phyloP scores from a whole-genome alignment of 1,140 invertebrate species.

The Melipona quadrifasciata region DNA sequence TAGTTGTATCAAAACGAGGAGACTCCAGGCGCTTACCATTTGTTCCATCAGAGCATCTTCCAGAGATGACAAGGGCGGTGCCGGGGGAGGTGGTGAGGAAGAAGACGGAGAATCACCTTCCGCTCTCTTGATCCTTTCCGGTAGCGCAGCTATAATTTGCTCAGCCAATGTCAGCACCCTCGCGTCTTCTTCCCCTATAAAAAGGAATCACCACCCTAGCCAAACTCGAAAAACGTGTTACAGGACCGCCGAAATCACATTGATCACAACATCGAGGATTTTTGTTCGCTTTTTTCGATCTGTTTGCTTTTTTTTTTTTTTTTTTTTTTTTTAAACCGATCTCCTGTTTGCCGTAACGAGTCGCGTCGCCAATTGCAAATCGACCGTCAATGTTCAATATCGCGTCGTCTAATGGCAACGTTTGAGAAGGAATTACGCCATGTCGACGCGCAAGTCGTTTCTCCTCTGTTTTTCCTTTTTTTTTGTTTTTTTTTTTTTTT shows the following conservation, averaged over 20 bases:
- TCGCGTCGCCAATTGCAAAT: neutral
- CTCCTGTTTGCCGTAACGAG: neutral
- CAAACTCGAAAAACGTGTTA: slow-evolving; percentile 64
- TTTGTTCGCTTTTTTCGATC: slow-evolving; percentile 2
- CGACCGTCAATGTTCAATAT: slow-evolving; percentile 9
- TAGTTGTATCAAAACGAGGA: no score
- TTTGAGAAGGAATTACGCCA: neutral
- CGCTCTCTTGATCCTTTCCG: slow-evolving; percentile 94
- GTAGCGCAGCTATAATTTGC: slow-evolving; percentile 98
- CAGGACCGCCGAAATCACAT: slow-evolving; percentile 69
- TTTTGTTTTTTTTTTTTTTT: no score
- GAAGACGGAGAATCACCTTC: slow-evolving; percentile 78
- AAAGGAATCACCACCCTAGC: slow-evolving; percentile 75
- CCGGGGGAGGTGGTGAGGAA: slow-evolving; percentile 75
- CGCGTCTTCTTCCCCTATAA: slow-evolving; percentile 94
- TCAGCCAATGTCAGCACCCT: slow-evolving; percentile 96
- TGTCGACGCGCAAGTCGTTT: neutral
- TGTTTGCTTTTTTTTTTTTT: slow-evolving; percentile 5
- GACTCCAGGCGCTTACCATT: slow-evolving; percentile 69
- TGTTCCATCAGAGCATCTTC: slow-evolving; percentile 80
- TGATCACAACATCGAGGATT: slow-evolving; percentile 72
- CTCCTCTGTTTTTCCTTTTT: no score
- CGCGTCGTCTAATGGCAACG: neutral
- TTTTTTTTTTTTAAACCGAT: no score
- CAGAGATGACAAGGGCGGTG: slow-evolving; percentile 76